Evolutionary conservation across 92 coral and sea anemone species (phyloP), one percentile per base, ranked within the genome.

Genomic region (Meandrina meandrites): DNA sequence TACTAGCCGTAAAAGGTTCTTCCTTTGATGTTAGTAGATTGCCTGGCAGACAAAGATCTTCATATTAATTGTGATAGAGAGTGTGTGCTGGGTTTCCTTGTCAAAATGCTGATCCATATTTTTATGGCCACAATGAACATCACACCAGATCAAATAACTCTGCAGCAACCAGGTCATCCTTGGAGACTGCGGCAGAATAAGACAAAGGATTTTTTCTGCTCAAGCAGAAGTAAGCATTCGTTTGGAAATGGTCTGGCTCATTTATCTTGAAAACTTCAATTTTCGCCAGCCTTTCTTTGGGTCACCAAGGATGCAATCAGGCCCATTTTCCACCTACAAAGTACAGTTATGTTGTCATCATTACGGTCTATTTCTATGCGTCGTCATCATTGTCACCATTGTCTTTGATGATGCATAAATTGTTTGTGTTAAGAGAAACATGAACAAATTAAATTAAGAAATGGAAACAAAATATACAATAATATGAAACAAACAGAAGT

Each of bases 1-100:
- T 62, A 94, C 95, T 58, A 92, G 98, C 68, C 89, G 98, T 48
- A 86, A 90, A 51, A 94, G 90, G 79, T 94, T 94, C 87, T 86
- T 88, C 56, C 88, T 94, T 47, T 94, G 72, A 84, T 47, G 77
- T n/a, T 60, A 22, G 27, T 5, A 35, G 79, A 73, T 10, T 73
- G 78, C 7, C 12, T 73, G 48, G 78, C 17, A 30, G 34, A 66
- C 16, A 54, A 66, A 66, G 2, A 17, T 66, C 35, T 66, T 28
- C 3, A 27, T 17, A 13, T 27, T n/a, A n/a, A n/a, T 30, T 62
- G 35, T 11, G 10, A 66, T 17, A 28, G 34, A 28, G 17, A 28
- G 15, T n/a, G 27, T 66, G 15, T 66, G 6, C 14, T 60, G 71
- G 35, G 34, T 11, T 66, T 0, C 18, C 71, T 66, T 13, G 0